Percentiles rank a stretch among this genome's conserved stretches.
These are phyloP conservation scores for Nemotelus nigrinus DNA, from an alignment of 2,888 invertebrate genomes.

Conservation along the genomic window DNA sequence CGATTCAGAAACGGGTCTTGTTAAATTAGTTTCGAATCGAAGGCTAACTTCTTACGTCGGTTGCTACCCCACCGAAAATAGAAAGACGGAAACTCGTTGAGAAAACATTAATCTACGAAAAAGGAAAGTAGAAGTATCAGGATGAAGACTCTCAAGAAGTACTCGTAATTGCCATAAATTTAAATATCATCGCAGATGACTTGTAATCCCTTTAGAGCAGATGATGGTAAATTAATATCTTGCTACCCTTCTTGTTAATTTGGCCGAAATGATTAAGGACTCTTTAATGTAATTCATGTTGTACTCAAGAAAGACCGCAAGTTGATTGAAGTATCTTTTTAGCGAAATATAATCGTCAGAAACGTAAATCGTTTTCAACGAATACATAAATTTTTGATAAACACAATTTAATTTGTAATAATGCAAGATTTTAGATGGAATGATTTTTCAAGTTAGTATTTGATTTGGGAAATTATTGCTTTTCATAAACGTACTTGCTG, in stretches of 20 bases:
- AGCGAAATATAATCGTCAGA: too few species aligned
- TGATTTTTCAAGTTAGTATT: too few species aligned
- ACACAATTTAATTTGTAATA: too few species aligned
- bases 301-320: neutral
- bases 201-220: slow-evolving; percentile 29
- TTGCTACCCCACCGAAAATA: neutral
- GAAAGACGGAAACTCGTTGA: neutral
- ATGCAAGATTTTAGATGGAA: too few species aligned
- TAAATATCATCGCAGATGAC: slow-evolving; percentile 27
- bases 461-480: too few species aligned
- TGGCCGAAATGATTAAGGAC: slow-evolving; percentile 11
- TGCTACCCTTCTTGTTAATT: slow-evolving; percentile 28
- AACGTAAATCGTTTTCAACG: too few species aligned
- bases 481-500: too few species aligned
- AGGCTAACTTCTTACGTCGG: neutral
- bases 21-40: slow-evolving; percentile 25
- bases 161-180: slow-evolving; percentile 20
- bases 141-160: neutral
- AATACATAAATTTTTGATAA: too few species aligned
- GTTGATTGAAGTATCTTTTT: neutral
- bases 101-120: neutral
- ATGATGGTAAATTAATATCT: slow-evolving; percentile 30
- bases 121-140: neutral
- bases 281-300: slow-evolving; percentile 4
- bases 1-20: neutral